Evolutionary conservation across 2,888 invertebrate genomes (phyloP).

Genomic region (Furcula furcula): DNA sequence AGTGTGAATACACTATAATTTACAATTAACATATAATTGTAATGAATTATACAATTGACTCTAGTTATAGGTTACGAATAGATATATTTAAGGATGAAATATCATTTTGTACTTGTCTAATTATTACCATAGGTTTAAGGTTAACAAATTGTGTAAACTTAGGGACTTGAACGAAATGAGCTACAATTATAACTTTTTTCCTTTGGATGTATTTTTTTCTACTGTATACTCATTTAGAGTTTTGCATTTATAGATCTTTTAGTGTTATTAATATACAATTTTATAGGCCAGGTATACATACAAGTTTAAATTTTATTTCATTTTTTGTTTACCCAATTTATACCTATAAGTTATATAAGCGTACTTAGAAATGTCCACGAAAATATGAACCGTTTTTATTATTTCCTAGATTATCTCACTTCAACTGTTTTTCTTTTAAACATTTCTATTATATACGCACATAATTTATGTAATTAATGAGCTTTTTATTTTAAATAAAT

Average conservation of each 20-base stretch:
- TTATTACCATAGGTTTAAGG: conserved; percentile 77
- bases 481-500: conserved; percentile 75
- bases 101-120: conserved; percentile 82
- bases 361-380: conserved; percentile 72
- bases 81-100: conserved; percentile 73
- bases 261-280: conserved; percentile 67
- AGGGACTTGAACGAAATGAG: conserved; percentile 74
- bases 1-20: conserved; percentile 54
- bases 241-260: conserved; percentile 81
- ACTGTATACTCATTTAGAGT: conserved; percentile 75
- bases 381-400: conserved; percentile 61
- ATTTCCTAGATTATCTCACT: conserved; percentile 39
- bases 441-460: conserved; percentile 69
- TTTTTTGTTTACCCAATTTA: too few relatives aligned
- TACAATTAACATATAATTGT: conserved; percentile 56
- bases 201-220: conserved; percentile 78
- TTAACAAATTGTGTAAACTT: conserved; percentile 77
- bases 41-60: conserved; percentile 76
- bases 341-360: conserved; percentile 40
- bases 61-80: conserved; percentile 75
- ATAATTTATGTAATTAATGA: conserved; percentile 77
- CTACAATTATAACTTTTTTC: conserved; percentile 62
- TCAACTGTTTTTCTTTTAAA: conserved; percentile 48
- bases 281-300: conserved; percentile 53
- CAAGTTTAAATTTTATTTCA: conserved; percentile 38